Evolutionary conservation across 1,140 invertebrate genomes (phyloP), one percentile per base, ranked within the genome.

Genomic region (Cryptotermes secundus): DNA sequence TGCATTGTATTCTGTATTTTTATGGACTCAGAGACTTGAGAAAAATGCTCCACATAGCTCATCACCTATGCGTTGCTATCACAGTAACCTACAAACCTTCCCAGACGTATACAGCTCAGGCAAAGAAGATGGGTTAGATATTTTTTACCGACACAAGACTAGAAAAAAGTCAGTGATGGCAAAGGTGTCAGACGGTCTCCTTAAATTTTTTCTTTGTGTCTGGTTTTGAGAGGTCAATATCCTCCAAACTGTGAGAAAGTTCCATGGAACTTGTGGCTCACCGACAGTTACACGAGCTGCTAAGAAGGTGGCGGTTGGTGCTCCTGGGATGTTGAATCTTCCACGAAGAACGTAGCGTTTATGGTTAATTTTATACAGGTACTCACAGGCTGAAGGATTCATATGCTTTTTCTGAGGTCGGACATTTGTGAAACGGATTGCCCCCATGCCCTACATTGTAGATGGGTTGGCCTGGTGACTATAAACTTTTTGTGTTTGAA

Each of bases 211-310:
- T 35, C 35, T 81, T 36, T 81, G 35, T 81, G 35, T 36, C 80
- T 81, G 80, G 35, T 22, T 81, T 35, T 35, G 35, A 35, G 80
- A 35, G 80, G 80, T 81, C 42, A 81, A 81, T 81, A 81, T 34
- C 80, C 80, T 81, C 80, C 80, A 81, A 81, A 81, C 34, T 81
- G 59, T 72, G 59, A 72, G 59, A 72, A 72, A 72, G 59, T n/a
- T 72, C 3, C 45, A 19, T 49, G 22, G 14, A 19, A 36, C 22
- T 35, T 45, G 34, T 31, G 80, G 80, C 80, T 80, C 79, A 45
- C 34, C 80, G 7, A 9, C 59, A 72, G 59, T n/a, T 72, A 72
- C 59, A 72, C 31, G n/a, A 31, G 14, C 31, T 72, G 31, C n/a
- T 72, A 12, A 59, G 7, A 59, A 59, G 53, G 3, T 3, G 16